A percentile compares a stretch with the other conserved stretches of the same genome.
phyloP scores from a whole-genome alignment of 2,113 vertebrate species.

The Proterorhinus semilunaris region DNA sequence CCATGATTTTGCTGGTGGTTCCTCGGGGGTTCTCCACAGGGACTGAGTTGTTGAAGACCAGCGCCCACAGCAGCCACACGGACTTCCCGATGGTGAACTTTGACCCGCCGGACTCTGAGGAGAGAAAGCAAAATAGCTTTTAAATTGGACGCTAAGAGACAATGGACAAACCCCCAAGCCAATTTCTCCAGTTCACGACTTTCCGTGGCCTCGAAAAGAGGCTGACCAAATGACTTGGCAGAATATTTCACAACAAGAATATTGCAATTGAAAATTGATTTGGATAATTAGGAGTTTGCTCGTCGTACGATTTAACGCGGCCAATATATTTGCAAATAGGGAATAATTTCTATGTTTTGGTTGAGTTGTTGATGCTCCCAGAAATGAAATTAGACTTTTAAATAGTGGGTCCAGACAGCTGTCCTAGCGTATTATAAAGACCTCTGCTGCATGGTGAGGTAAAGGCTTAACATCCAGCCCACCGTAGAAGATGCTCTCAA shows the following conservation, averaged over 20 bases:
- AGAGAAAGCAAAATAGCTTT: neutral
- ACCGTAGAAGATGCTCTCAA: too few species aligned
- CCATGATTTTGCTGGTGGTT: conserved; percentile 97
- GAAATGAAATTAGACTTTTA: neutral
- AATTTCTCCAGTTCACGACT: neutral
- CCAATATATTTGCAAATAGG: neutral
- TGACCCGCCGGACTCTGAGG: conserved; percentile 79
- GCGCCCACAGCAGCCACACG: conserved; percentile 86
- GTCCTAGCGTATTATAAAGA: neutral
- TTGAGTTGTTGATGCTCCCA: neutral
- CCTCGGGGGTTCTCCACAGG: conserved; percentile 93
- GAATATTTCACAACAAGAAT: neutral
- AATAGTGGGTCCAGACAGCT: neutral
- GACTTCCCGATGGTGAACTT: conserved; percentile 94
- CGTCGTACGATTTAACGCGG: neutral
- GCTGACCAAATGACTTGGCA: neutral
- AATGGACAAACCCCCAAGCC: too few species aligned
- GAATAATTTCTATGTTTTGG: neutral
- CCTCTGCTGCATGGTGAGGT: too few species aligned
- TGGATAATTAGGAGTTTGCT: neutral
- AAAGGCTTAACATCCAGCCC: too few species aligned
- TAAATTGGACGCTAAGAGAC: neutral
- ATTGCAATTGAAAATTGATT: neutral
- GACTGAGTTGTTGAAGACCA: conserved; percentile 96
- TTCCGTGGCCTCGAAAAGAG: neutral